Conservation (phyloP, 2,797 vertebrate genomes). For the Myotis findleyi region DNA sequence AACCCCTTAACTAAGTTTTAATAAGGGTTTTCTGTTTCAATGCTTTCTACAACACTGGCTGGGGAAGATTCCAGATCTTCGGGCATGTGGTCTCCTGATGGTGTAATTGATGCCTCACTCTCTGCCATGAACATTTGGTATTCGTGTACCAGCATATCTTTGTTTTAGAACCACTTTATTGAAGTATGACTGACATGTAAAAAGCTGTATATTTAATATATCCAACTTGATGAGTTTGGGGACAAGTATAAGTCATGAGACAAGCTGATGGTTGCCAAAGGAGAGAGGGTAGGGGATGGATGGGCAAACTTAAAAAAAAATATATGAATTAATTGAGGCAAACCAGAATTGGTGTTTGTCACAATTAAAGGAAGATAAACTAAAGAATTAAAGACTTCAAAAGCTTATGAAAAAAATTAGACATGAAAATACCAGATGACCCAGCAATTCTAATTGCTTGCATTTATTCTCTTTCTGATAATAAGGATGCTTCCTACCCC, state of each 20-base stretch:
- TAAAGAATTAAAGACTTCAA: neutral
- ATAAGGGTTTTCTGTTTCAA: neutral
- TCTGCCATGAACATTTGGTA: neutral
- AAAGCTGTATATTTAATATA: neutral
- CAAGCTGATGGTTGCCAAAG: neutral
- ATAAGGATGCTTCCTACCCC: neutral
- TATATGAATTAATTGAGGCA: constrained; percentile 1
- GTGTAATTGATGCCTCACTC: neutral
- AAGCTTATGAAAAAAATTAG: neutral
- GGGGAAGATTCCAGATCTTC: neutral
- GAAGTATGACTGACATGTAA: neutral
- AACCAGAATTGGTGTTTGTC: constrained; percentile 24
- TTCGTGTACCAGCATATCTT: neutral
- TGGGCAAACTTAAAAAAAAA: neutral
- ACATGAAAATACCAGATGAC: neutral
- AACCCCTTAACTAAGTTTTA: neutral
- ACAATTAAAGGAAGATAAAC: constrained; percentile 28
- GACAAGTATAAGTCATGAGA: too few species aligned
- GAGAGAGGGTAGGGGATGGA: neutral
- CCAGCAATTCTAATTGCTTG: neutral
- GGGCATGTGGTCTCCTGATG: neutral
- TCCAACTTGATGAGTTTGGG: neutral
- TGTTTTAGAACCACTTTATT: neutral
- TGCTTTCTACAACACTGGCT: neutral
- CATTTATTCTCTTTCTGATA: neutral